These are phyloP conservation scores for Rhopilema esculentum DNA, from an alignment of 30 jellyfish, hydroid and myxozoan species.

Conservation along the genomic window DNA sequence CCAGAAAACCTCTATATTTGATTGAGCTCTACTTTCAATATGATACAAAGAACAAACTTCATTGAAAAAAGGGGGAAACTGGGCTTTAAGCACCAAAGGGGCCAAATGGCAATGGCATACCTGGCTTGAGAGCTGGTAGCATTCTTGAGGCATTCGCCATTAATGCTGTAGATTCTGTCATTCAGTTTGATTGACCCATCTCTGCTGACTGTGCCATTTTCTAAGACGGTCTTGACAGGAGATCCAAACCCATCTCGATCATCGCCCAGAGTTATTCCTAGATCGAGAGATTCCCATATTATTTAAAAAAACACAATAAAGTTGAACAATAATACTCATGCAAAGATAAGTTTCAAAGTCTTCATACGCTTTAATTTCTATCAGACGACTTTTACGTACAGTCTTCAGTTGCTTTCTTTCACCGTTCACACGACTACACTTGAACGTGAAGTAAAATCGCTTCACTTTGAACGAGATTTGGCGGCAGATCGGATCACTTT, in stretches of 20 bases:
- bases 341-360: neutral
- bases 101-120: constrained; percentile 33
- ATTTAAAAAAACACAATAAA: neutral
- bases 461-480: no score
- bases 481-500: no score
- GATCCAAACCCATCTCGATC: constrained; percentile 91
- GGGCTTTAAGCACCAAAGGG: neutral
- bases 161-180: constrained; percentile 80
- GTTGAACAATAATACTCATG: neutral
- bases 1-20: no score
- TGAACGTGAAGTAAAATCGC: no score
- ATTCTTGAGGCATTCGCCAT: constrained; percentile 65
- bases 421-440: no score
- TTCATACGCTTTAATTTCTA: no score
- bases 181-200: constrained; percentile 82
- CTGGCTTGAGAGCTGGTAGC: constrained; percentile 82
- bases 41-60: no score
- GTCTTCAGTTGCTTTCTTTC: no score
- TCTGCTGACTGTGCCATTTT: constrained; percentile 83
- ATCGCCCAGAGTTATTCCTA: constrained; percentile 91
- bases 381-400: no score
- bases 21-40: no score
- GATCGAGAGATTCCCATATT: no score
- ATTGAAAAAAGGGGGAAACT: no score
- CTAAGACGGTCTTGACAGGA: constrained; percentile 84